A percentile compares a stretch with the other conserved stretches of the same genome.
Evolutionary conservation across 2,888 invertebrate genomes (phyloP).

Genomic region (Phragmatobia fuliginosa): DNA sequence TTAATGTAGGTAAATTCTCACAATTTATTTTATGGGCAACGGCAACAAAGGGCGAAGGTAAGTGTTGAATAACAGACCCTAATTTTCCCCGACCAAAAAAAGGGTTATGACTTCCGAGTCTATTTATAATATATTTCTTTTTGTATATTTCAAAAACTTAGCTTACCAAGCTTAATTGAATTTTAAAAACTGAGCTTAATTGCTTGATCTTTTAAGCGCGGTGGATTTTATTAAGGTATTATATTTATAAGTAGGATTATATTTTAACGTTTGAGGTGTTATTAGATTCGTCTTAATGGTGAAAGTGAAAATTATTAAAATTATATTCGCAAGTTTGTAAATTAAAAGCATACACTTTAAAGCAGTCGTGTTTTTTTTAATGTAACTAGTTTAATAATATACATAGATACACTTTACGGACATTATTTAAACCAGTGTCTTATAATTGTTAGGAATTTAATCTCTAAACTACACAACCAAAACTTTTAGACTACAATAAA

Average conservation of each 20-base stretch:
- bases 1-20: constrained; percentile 36
- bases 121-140: no score
- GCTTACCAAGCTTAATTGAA: no score
- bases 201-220: no score
- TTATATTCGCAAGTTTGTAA: background rate
- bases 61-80: constrained; percentile 1
- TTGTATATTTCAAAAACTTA: no score
- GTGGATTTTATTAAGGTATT: no score
- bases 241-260: no score
- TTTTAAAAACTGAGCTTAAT: no score
- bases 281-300: background rate
- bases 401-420: no score
- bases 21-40: constrained; percentile 35
- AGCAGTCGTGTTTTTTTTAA: background rate
- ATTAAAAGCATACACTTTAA: background rate
- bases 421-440: background rate
- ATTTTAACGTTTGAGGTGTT: background rate
- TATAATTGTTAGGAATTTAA: background rate
- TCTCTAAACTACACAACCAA: background rate
- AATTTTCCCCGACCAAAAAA: background rate
- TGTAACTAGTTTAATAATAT: no score
- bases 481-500: background rate
- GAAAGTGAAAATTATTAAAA: no score
- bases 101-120: background rate
- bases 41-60: background rate